phyloP scores from a whole-genome alignment of 2,797 vertebrate genomes.

The Gallinago solitaria region DNA sequence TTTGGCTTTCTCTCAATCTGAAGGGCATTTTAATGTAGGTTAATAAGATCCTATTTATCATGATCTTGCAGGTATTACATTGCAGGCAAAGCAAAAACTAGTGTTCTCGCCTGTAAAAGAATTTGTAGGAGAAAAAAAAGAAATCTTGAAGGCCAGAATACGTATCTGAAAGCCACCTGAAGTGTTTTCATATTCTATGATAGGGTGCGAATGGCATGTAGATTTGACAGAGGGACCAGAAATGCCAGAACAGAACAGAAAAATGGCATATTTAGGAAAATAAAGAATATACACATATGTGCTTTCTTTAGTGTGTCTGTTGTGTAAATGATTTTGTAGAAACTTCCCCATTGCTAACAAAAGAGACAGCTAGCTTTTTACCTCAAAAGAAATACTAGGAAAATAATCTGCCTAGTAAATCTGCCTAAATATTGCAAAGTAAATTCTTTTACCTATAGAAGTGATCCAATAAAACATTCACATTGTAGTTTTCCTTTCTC shows the following conservation, averaged over 20 bases:
- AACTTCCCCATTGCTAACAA: background rate
- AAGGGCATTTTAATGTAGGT: background rate
- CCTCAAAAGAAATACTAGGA: background rate
- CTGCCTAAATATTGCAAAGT: background rate
- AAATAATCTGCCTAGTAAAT: background rate
- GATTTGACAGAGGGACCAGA: background rate
- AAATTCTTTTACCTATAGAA: background rate
- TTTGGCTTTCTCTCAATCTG: background rate
- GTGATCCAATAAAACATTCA: background rate
- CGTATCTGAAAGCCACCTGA: background rate
- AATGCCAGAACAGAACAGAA: background rate
- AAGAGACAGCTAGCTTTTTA: background rate
- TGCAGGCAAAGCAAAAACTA: background rate
- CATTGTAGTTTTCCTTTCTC: background rate
- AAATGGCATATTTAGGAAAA: background rate
- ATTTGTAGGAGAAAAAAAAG: background rate
- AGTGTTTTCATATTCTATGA: background rate
- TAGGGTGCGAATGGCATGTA: background rate
- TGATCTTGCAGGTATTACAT: background rate
- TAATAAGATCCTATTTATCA: background rate
- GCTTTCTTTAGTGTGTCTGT: background rate
- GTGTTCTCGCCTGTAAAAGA: background rate
- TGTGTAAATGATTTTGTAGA: background rate
- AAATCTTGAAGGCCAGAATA: background rate
- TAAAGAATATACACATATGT: background rate